Percentiles rank a stretch among this genome's conserved stretches.
These are phyloP conservation scores for Spatulosminthurus flaviceps DNA, from an alignment of 2,888 invertebrate genomes.

Conservation along the genomic window DNA sequence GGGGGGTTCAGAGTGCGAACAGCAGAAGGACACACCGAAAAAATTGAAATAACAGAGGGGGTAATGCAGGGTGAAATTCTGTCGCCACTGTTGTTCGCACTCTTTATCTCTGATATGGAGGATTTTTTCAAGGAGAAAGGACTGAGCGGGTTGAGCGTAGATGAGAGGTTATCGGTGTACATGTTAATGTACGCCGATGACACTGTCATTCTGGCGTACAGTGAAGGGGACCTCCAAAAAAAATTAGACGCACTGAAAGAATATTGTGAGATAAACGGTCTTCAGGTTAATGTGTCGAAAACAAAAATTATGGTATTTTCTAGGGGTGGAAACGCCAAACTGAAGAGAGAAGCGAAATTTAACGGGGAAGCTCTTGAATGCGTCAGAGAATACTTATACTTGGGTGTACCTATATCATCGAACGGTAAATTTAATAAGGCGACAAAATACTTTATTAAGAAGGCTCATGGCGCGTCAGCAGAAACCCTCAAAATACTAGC, in stretches of 20 bases:
- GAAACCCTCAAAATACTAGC: too few species aligned
- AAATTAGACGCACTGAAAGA: neutral
- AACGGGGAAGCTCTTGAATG: neutral
- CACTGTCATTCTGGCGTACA: neutral
- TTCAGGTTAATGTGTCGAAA: neutral
- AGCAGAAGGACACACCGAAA: neutral
- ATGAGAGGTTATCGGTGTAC: neutral
- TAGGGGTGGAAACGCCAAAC: neutral
- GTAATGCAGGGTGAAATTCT: slow-evolving; percentile 3
- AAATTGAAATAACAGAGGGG: neutral
- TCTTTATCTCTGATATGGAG: neutral
- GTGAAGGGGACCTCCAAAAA: neutral
- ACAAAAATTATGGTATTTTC: slow-evolving; percentile 31
- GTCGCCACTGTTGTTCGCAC: neutral
- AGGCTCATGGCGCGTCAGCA: neutral
- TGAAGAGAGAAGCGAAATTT: neutral
- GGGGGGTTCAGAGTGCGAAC: neutral
- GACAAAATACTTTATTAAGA: neutral
- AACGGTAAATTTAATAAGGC: neutral
- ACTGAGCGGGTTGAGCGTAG: neutral
- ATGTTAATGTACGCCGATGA: slow-evolving; percentile 27
- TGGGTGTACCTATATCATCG: neutral
- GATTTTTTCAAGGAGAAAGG: neutral
- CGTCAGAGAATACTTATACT: neutral
- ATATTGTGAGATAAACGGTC: slow-evolving; percentile 1